Evolutionary conservation across 1,140 invertebrate species (phyloP).

Genomic region (Leptoteleia sp.): DNA sequence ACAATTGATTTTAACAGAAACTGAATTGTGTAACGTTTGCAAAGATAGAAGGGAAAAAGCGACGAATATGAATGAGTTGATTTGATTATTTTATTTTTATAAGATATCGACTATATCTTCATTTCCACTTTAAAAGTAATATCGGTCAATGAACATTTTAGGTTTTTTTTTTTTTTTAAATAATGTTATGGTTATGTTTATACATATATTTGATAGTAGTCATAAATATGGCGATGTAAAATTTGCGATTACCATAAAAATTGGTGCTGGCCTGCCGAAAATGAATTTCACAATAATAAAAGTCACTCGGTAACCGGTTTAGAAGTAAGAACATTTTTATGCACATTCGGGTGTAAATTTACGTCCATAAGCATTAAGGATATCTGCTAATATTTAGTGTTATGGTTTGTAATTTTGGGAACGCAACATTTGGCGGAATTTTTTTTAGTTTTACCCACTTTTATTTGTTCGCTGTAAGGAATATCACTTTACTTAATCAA

Average conservation of each 20-base stretch:
- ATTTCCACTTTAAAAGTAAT: not conserved
- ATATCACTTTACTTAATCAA: no score
- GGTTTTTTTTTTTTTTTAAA: not conserved
- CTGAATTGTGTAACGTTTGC: no score
- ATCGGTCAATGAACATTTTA: not conserved
- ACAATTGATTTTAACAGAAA: no score
- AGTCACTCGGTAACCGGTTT: conserved; percentile 19
- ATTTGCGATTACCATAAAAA: conserved; percentile 17
- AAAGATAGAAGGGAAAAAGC: no score
- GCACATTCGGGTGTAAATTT: conserved; percentile 17
- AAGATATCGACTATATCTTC: not conserved
- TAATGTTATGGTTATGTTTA: conserved; percentile 5
- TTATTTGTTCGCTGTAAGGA: no score
- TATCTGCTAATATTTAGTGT: conserved; percentile 10
- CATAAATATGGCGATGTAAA: conserved; percentile 6
- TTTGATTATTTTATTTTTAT: not conserved
- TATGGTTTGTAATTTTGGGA: no score
- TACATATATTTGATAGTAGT: conserved; percentile 2
- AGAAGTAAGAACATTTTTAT: conserved; percentile 30
- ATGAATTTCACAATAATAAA: conserved; percentile 22
- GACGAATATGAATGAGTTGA: no score
- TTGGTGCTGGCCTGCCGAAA: conserved; percentile 16
- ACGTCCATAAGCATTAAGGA: conserved; percentile 1
- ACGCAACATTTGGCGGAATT: no score
- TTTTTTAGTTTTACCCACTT: no score